Evolutionary conservation across 1,140 invertebrate genomes (phyloP), one percentile per base, ranked within the genome.

Genomic region (Euschistus heros): DNA sequence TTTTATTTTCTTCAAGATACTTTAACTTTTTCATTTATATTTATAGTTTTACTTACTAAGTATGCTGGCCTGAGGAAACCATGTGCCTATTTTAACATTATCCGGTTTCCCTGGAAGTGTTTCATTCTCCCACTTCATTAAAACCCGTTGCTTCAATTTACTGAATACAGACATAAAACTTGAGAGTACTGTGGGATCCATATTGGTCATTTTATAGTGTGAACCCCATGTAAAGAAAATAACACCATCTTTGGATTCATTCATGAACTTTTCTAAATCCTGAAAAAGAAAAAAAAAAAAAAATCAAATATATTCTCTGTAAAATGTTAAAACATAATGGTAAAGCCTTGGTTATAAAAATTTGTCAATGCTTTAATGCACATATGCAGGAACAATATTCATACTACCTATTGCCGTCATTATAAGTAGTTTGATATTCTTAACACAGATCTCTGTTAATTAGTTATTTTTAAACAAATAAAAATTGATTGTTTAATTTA

Each of bases 251-350:
- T 59, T 59, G 1, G 55, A 26, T 59, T 59, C 55, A 33, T 59
- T 33, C 55, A 59, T 27, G n/a, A 59, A 59, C 17, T 59, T 59
- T 8, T 59, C 24, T 5, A 59, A 33, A 27, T 59, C 55, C 55
- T 59, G 55, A 59, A 50, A 50, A 37, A 37, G 7, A 4, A 37
- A 37, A 37, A 10, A 37, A 37, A 37, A 30, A 30, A 30, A 30
- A 30, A 30, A 5, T 30, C 3, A 30, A 8, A 5, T 3, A 30
- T 8, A 30, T 30, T 30, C 8, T 30, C 30, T 30, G 3, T 5
- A 8, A 30, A 30, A 7, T 30, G 27, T 30, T 30, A 30, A 30
- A 30, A 7, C 33, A 10, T 37, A 13, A 37, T 4, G 13, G 13
- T 30, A 30, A 37, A 4, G 13, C 7, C 10, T 37, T 37, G 7